Evolutionary conservation across 53 echinoderm and acorn worm genomes (phyloP).

Genomic region (Hippasteria phrygiana): DNA sequence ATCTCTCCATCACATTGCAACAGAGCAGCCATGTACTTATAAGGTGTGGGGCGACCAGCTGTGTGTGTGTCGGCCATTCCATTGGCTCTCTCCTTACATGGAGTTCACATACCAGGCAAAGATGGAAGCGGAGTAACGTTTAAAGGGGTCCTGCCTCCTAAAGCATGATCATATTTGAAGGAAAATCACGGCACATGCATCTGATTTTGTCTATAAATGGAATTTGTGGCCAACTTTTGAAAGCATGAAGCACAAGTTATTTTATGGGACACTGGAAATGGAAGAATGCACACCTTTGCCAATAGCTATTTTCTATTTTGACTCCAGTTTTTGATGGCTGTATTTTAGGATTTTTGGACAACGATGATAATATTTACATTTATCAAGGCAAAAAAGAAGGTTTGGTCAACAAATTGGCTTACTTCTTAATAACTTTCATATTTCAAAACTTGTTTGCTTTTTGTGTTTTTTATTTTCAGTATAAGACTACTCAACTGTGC

Average conservation of each 20-base stretch:
- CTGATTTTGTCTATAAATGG: too few relatives aligned
- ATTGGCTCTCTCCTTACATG: slow-evolving; percentile 53
- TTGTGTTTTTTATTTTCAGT: too few relatives aligned
- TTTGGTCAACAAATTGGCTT: background rate
- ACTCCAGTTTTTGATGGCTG: too few relatives aligned
- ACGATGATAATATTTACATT: too few relatives aligned
- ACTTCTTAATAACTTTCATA: background rate
- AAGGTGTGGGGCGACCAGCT: slow-evolving; percentile 44
- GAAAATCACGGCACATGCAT: too few relatives aligned
- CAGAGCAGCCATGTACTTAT: slow-evolving; percentile 33
- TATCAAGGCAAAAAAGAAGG: background rate
- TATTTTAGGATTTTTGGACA: too few relatives aligned
- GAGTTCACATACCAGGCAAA: slow-evolving; percentile 47
- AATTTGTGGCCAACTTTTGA: too few relatives aligned
- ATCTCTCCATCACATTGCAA: background rate
- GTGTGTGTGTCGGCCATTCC: slow-evolving; percentile 25
- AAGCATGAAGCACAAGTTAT: too few relatives aligned
- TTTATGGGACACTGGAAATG: too few relatives aligned
- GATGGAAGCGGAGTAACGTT: background rate
- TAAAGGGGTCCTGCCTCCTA: background rate
- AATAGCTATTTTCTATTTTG: too few relatives aligned
- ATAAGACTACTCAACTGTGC: too few relatives aligned
- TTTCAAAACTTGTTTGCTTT: background rate
- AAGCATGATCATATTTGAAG: background rate
- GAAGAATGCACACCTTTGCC: too few relatives aligned